A percentile compares a stretch with the other conserved stretches of the same genome.
Conservation (phyloP, 2,888 invertebrate genomes). For the Pristionchus exspectatus region DNA sequence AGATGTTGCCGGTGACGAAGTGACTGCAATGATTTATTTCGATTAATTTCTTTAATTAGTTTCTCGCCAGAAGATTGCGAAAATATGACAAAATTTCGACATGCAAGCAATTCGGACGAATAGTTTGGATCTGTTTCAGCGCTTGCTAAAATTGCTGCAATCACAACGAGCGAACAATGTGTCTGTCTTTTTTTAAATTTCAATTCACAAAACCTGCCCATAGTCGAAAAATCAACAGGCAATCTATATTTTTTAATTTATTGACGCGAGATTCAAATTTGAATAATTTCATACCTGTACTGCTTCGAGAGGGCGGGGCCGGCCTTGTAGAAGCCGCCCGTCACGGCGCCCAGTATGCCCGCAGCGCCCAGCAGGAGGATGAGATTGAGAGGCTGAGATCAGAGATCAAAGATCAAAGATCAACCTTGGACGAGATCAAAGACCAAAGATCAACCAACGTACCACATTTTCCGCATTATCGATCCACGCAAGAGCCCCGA, state of each 20-base stretch:
- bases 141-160: too few relatives aligned
- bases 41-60: background rate
- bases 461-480: constrained; percentile 2
- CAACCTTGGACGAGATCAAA: background rate
- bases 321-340: constrained; percentile 77
- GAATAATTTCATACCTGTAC: constrained; percentile 61
- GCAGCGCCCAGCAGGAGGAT: constrained; percentile 66
- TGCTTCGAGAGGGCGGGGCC: constrained; percentile 75
- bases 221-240: background rate
- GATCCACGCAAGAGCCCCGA: constrained; percentile 63
- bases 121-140: background rate
- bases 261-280: background rate
- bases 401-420: constrained; percentile 34
- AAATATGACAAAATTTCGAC: constrained; percentile 4
- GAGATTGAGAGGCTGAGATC: constrained; percentile 60
- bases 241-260: background rate
- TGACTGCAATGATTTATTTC: constrained; percentile 64
- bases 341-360: constrained; percentile 72
- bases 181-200: background rate
- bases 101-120: background rate
- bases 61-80: background rate
- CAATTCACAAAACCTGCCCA: background rate
- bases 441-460: background rate
- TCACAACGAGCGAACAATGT: too few relatives aligned
- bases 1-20: constrained; percentile 78